Base-by-base conservation (phyloP, 2,113 vertebrate genomes). In the Misgurnus anguillicaudatus region DNA sequence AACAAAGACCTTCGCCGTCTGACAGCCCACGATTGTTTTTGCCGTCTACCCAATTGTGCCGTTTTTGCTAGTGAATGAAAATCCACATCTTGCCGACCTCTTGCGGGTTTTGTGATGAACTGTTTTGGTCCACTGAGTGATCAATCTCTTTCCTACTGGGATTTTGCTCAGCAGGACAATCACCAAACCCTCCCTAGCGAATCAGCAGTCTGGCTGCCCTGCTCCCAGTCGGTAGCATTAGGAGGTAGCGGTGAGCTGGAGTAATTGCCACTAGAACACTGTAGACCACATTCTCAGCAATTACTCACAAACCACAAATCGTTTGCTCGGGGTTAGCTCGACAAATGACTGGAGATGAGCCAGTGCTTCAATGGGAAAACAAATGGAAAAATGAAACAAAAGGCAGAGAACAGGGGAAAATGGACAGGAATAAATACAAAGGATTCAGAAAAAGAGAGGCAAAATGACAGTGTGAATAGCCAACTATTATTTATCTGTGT, bases 131-230 rank as follows among this genome's bases (percentile, higher is more conserved):
- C 67, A 48, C 71, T 45, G 64, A 68, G 80, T 82, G 85, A 88
- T 87, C 85, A 87, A 79, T 87, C 73, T 70, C 47, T 72, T 64
- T 66, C 79, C 79, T 80, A 31, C 67, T 88, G 80, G 74, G 82
- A 83, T 74, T 72, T 80, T 58, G 74, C 63, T 86, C 66, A 42
- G 83, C 74, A 72, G 82, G 82, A 81, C 60, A 82, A 79, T 85
- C 63, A 58, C 84, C 17, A 79, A 76, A 60, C 68, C 42, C 39
- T 61, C 24, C 39, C 39, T 76, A 53, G 45, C 41, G 62, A 63
- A 68, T 41, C 64, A 42, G 63, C 60, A 53, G 76, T 38, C 41
- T 39, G 62, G 24, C 75, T 62, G 71, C 19, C 77, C 79, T 51
- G 75, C 79, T 39, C 75, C 75, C 69, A 86, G 81, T 71, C 69